Evolutionary conservation across 2,888 invertebrate genomes (phyloP).

Genomic region (Willowsia nigromaculata): DNA sequence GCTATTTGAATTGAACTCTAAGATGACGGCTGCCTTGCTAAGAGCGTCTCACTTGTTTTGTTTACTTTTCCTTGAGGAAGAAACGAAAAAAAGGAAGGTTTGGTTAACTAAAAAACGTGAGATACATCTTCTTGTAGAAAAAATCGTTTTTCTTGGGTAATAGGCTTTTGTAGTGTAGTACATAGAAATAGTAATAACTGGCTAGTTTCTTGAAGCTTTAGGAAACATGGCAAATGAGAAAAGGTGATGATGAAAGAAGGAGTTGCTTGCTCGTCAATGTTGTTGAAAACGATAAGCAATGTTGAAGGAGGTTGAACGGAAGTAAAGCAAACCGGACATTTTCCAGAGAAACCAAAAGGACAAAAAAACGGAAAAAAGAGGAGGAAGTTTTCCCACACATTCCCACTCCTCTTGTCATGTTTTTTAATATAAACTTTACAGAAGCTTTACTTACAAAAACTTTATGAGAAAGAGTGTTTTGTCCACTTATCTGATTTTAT

Average conservation of each 20-base stretch:
- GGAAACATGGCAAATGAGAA: neutral
- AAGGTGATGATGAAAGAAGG: slow-evolving; percentile 27
- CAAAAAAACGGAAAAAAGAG: neutral
- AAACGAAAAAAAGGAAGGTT: neutral
- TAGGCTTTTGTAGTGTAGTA: neutral
- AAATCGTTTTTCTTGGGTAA: neutral
- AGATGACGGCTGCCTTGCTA: neutral
- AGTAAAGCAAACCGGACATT: neutral
- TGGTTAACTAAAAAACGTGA: neutral
- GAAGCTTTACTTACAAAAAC: neutral
- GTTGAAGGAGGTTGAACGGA: slow-evolving; percentile 15
- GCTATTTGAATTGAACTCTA: neutral
- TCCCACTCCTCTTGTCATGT: neutral
- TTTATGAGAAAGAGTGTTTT: neutral
- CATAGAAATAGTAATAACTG: neutral
- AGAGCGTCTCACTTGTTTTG: neutral
- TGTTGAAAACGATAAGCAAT: neutral
- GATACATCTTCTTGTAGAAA: neutral
- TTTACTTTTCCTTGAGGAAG: neutral
- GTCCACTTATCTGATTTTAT: neutral
- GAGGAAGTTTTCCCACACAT: neutral
- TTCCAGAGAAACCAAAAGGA: neutral
- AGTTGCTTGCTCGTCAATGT: slow-evolving; percentile 12
- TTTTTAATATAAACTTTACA: neutral
- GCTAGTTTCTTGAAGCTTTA: neutral